These are phyloP conservation scores for Galaxea fascicularis DNA, from an alignment of 92 coral and sea anemone species.

Conservation along the genomic window DNA sequence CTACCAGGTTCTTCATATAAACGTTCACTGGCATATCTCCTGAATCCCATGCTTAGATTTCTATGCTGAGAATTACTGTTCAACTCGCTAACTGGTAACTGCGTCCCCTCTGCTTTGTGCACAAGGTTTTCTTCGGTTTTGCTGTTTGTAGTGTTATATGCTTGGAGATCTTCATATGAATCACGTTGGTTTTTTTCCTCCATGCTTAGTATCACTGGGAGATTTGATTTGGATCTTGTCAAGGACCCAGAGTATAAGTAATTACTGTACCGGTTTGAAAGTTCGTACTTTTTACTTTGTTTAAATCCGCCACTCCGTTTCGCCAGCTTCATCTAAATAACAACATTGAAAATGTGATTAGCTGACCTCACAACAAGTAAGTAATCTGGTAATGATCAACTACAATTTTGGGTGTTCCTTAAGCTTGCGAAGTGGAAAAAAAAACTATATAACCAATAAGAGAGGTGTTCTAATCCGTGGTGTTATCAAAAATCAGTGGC, in stretches of 20 bases:
- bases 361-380: background rate
- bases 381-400: background rate
- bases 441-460: too few species aligned
- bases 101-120: background rate
- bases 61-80: background rate
- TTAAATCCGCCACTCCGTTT: conserved; percentile 15
- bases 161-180: background rate
- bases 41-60: background rate
- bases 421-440: too few species aligned
- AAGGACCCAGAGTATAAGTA: conserved; percentile 10
- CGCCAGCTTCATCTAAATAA: conserved; percentile 8
- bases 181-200: background rate
- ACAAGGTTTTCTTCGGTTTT: background rate
- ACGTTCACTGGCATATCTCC: background rate
- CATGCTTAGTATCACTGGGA: conserved; percentile 20
- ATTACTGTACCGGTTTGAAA: background rate
- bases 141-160: background rate
- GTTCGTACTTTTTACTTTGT: conserved; percentile 25
- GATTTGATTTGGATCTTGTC: conserved; percentile 6
- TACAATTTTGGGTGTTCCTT: too few species aligned
- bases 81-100: background rate
- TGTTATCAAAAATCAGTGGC: too few species aligned
- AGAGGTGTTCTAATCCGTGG: too few species aligned
- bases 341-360: background rate
- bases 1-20: too few species aligned